These are phyloP conservation scores for Pluvialis apricaria DNA, from an alignment of 2,113 vertebrate species.

Conservation along the genomic window DNA sequence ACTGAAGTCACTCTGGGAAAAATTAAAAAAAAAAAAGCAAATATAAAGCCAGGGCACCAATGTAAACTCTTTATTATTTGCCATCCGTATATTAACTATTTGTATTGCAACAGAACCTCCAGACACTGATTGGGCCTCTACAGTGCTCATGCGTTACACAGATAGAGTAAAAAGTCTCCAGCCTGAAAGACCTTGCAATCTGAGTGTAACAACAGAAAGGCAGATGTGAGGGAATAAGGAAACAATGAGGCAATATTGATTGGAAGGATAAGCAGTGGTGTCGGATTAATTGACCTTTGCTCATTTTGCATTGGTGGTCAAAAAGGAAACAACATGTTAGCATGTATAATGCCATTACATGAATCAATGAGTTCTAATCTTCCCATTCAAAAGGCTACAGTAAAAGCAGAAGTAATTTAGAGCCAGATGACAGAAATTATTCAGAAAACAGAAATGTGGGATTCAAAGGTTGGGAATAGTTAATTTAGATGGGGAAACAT, in stretches of 20 bases:
- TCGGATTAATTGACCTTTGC: slow-evolving; percentile 58
- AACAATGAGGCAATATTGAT: slow-evolving; percentile 46
- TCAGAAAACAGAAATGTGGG: not conserved
- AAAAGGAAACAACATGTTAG: slow-evolving; percentile 51
- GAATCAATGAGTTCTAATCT: slow-evolving; percentile 49
- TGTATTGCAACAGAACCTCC: not conserved
- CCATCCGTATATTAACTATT: not conserved
- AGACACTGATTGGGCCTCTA: not conserved
- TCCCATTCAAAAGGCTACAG: not conserved
- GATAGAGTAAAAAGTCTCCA: not conserved
- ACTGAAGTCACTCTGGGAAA: not conserved
- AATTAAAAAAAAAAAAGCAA: not conserved
- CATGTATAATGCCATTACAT: slow-evolving; percentile 31
- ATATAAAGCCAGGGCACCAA: not conserved
- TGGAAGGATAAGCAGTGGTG: slow-evolving; percentile 28
- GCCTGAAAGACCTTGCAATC: not conserved
- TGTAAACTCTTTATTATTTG: not conserved
- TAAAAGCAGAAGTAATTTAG: not conserved
- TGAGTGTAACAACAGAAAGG: not conserved
- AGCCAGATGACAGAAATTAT: not conserved
- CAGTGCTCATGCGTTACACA: not conserved
- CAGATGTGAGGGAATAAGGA: slow-evolving; percentile 23
- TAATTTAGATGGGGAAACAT: not conserved
- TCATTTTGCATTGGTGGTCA: slow-evolving; percentile 43
- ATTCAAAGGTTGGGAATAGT: not conserved